Percentiles rank a stretch among this genome's conserved stretches.
Evolutionary conservation across 2,113 vertebrate genomes (phyloP).

Genomic region (Stigmatopora argus): DNA sequence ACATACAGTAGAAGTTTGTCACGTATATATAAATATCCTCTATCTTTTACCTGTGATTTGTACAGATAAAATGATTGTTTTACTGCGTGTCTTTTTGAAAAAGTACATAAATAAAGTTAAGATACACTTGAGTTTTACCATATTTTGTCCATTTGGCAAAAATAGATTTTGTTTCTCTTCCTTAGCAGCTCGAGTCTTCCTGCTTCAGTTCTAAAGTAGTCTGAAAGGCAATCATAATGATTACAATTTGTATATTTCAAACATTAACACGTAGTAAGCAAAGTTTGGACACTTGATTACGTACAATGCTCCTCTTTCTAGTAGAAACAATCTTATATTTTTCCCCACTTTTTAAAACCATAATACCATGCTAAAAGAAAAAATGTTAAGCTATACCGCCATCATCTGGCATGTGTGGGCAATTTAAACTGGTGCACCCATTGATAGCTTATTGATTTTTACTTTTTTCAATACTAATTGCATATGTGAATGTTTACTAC

Average conservation of each 20-base stretch:
- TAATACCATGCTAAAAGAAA: too few species aligned
- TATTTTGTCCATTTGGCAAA: constrained; percentile 41
- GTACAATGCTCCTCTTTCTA: neutral
- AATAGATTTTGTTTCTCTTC: constrained; percentile 69
- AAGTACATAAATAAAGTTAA: constrained; percentile 65
- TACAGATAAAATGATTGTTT: constrained; percentile 49
- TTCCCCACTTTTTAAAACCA: neutral
- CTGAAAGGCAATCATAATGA: constrained; percentile 56
- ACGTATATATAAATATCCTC: constrained; percentile 19
- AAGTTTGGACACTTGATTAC: neutral
- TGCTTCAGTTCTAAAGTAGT: constrained; percentile 66
- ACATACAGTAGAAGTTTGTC: constrained; percentile 32
- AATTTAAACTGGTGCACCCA: too few species aligned
- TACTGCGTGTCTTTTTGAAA: constrained; percentile 34
- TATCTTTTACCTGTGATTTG: constrained; percentile 46
- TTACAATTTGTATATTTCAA: constrained; percentile 2
- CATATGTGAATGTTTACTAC: too few species aligned
- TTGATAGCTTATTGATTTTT: too few species aligned
- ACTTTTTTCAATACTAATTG: too few species aligned
- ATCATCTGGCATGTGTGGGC: too few species aligned
- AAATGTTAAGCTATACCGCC: too few species aligned
- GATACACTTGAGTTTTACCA: constrained; percentile 17
- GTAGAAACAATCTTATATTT: neutral
- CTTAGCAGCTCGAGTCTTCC: constrained; percentile 63
- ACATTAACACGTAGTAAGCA: neutral